Conservation (phyloP, 2,888 invertebrate species). For the Gryllus longicercus region DNA sequence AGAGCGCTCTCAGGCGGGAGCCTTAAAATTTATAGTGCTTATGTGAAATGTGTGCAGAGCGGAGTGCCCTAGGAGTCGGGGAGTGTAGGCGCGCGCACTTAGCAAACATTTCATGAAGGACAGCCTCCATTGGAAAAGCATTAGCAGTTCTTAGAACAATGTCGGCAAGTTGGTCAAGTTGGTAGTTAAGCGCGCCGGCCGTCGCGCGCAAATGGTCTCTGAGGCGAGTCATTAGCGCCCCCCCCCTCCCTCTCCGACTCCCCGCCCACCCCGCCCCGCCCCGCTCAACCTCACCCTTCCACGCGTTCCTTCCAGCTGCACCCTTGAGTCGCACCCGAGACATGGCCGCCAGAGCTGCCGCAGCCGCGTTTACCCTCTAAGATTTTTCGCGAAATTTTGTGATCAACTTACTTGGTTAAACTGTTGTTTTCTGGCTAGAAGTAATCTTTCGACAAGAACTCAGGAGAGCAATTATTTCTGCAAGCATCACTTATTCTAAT, state of each 20-base stretch:
- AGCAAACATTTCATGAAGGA: slow-evolving; percentile 17
- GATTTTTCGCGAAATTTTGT: too few relatives aligned
- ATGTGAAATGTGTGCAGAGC: slow-evolving; percentile 17
- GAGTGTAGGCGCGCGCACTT: neutral
- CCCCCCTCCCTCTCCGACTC: neutral
- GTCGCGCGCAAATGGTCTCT: slow-evolving; percentile 3
- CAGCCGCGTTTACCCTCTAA: too few relatives aligned
- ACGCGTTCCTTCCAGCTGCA: slow-evolving; percentile 19
- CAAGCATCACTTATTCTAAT: too few relatives aligned
- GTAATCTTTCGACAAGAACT: too few relatives aligned
- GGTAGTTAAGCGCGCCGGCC: slow-evolving; percentile 1
- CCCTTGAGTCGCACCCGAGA: neutral
- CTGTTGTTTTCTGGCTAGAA: too few relatives aligned
- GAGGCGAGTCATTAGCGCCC: slow-evolving; percentile 11
- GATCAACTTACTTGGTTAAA: too few relatives aligned
- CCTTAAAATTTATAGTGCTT: neutral
- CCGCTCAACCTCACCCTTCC: neutral
- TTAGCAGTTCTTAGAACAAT: slow-evolving; percentile 10
- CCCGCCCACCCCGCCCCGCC: neutral
- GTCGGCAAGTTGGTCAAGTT: slow-evolving; percentile 17
- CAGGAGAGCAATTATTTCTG: too few relatives aligned
- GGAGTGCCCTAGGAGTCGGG: neutral
- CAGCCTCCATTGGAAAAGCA: slow-evolving; percentile 17
- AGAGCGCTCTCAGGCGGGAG: neutral
- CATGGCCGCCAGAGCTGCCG: too few relatives aligned